Base-by-base conservation (phyloP, 2,888 invertebrate species). In the Notodonta ziczac region DNA sequence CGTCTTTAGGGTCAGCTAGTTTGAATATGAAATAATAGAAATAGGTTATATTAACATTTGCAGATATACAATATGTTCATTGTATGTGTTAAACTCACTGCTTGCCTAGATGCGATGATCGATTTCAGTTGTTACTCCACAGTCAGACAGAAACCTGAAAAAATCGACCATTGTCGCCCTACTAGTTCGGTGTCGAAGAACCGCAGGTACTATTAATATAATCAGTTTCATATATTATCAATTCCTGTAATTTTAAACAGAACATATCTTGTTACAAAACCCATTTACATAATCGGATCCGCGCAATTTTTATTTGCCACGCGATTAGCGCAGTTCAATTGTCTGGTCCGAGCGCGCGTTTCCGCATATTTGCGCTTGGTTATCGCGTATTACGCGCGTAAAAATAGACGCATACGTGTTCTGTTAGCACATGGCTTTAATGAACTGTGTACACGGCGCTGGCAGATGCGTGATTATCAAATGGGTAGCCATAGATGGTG, bases 361-460 rank as follows among this genome's bases (percentile, higher is more conserved):
- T 80, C 78, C 82, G 81, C 82, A 80, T 82, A 73, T 75, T 73
- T 78, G 70, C 65, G 63, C 62, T 42, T 59, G 66, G 67, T 74
- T 80, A 80, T 78, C 79, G 70, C 67, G 67, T 63, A 72, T 70
- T 74, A 75, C 32, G 40, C 75, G 72, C 69, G 70, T 63, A 58
- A 69, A 64, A 63, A 63, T 65, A 57, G 64, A 69, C 71, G 70
- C 60, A 61, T 64, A 61, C 69, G 60, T 67, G 65, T 56, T 55
- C 56, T 74, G 58, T 59, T 66, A 61, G 54, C 52, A 60, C 56
- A 53, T 42, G 56, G 42, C 51, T 51, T 13, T 42, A 60, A 14
- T 50, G 56, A 50, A 42, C 40, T 42, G 62, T 69, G 61, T 69
- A 58, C 63, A 52, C 51, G 48, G 16, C 48, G 68, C 39, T 70